Conservation (phyloP, 2,113 vertebrate genomes). For the Uria aalge region DNA sequence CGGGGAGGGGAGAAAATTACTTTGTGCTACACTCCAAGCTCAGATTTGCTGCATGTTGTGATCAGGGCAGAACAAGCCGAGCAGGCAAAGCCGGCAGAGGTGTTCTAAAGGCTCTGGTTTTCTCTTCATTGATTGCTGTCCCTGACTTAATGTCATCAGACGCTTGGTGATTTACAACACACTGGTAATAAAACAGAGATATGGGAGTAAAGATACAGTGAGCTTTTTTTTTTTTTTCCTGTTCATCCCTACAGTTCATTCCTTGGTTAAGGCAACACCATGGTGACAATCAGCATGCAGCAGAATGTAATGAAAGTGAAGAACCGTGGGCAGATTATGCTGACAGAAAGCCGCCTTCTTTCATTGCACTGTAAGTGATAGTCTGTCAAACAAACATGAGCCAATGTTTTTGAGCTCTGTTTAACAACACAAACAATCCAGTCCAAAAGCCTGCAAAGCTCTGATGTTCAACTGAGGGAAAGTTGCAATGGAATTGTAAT, state of each 20-base stretch:
- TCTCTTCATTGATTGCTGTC: slow-evolving; percentile 10
- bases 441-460: slow-evolving; percentile 2
- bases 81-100: not conserved
- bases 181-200: slow-evolving; percentile 44
- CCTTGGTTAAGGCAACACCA: slow-evolving; percentile 31
- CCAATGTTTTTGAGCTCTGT: not conserved
- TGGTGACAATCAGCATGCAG: slow-evolving; percentile 36
- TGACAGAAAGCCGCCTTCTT: not conserved
- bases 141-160: slow-evolving; percentile 54
- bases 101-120: not conserved
- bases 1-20: not conserved
- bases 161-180: slow-evolving; percentile 55
- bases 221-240: not conserved
- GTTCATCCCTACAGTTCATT: slow-evolving; percentile 11
- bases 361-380: slow-evolving; percentile 1
- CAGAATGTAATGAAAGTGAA: slow-evolving; percentile 51
- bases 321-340: slow-evolving; percentile 19
- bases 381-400: not conserved
- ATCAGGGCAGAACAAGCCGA: not conserved
- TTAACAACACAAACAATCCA: not conserved
- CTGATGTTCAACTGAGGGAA: not conserved
- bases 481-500: not conserved
- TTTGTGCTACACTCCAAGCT: not conserved
- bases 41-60: not conserved
- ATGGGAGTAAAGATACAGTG: not conserved